Percentiles rank a stretch among this genome's conserved stretches.
Conservation (phyloP, 2,113 vertebrate genomes). For the Shinisaurus crocodilurus region DNA sequence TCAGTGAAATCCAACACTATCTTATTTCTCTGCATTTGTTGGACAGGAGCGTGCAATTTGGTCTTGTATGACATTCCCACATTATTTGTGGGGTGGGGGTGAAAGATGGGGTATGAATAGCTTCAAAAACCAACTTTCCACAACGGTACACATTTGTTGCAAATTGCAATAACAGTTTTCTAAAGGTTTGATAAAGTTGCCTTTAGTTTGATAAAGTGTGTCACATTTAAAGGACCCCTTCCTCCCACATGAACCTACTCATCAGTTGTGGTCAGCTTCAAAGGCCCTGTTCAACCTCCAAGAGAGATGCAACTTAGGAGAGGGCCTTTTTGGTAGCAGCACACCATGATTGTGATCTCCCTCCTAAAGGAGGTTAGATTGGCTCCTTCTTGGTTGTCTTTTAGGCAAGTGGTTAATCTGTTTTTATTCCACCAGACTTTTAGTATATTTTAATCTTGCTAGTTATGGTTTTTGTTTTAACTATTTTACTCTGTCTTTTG, state of each 20-base stretch:
- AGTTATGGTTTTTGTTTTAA: no score
- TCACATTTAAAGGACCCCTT: neutral
- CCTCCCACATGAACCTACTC: neutral
- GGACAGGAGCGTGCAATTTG: constrained; percentile 59
- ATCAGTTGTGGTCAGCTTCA: neutral
- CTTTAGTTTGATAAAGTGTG: constrained; percentile 47
- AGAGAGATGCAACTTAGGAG: no score
- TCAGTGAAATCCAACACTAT: constrained; percentile 74
- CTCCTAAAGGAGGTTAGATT: neutral
- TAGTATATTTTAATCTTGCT: neutral
- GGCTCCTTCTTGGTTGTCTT: neutral
- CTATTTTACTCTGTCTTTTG: no score
- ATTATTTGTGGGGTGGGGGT: neutral
- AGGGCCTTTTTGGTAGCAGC: neutral
- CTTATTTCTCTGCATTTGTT: constrained; percentile 56
- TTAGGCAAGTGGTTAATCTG: neutral
- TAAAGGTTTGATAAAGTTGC: constrained; percentile 34
- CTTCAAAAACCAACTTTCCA: constrained; percentile 42
- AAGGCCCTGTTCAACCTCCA: neutral
- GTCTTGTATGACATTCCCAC: constrained; percentile 32
- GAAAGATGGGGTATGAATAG: constrained; percentile 16
- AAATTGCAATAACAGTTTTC: constrained; percentile 42
- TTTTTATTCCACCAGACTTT: neutral
- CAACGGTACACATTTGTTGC: constrained; percentile 52
- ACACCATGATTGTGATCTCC: neutral